Percentiles rank a stretch among this genome's conserved stretches.
phyloP scores from a whole-genome alignment of 2,888 invertebrate genomes.

The Brachylomia viminalis region DNA sequence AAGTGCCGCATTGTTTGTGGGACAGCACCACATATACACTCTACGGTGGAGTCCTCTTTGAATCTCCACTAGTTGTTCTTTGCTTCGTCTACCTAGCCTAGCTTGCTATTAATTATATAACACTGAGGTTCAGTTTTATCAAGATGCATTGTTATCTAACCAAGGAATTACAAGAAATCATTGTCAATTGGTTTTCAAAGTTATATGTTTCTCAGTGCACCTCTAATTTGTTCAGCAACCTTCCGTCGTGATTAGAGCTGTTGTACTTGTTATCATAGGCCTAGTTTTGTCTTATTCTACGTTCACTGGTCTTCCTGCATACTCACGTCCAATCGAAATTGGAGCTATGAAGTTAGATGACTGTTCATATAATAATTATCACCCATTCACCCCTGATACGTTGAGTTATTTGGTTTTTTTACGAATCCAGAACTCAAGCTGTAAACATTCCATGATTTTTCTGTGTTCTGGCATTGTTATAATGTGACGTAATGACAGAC shows the following conservation, averaged over 20 bases:
- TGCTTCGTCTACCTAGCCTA: too few relatives aligned
- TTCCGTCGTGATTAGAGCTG: background rate
- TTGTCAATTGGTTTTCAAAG: background rate
- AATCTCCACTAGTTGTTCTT: background rate
- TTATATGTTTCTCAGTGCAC: conserved; percentile 6
- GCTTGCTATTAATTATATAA: background rate
- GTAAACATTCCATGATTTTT: background rate
- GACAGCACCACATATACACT: background rate
- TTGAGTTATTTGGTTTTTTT: background rate
- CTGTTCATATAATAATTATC: background rate
- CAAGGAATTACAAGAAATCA: background rate
- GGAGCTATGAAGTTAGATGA: background rate
- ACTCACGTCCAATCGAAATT: background rate
- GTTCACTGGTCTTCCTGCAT: too few relatives aligned
- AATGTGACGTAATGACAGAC: background rate
- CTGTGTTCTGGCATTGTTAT: background rate
- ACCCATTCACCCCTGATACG: background rate
- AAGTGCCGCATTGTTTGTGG: background rate
- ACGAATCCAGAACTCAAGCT: background rate
- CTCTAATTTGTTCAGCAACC: conserved; percentile 6
- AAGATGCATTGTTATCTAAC: conserved; percentile 4
- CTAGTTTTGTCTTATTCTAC: background rate
- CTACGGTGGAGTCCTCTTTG: background rate
- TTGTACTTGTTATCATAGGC: background rate
- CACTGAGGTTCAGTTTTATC: background rate